Percentiles rank a stretch among this genome's conserved stretches.
Evolutionary conservation across 2,113 vertebrate genomes (phyloP).

Genomic region (Alectura lathami): DNA sequence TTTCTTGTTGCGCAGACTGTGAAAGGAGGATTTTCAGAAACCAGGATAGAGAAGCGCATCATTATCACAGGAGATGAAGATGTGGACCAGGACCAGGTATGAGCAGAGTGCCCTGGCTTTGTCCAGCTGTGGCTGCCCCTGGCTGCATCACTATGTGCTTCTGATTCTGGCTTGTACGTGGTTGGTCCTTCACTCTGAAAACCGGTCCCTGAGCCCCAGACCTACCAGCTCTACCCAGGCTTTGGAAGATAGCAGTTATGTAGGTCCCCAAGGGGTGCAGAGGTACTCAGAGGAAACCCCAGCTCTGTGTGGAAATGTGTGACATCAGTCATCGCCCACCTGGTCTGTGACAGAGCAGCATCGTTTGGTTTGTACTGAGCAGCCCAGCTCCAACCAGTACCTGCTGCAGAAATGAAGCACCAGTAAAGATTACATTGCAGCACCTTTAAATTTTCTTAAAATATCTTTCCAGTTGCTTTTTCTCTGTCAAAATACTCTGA

Average conservation of each 20-base stretch:
- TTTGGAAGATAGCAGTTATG: neutral
- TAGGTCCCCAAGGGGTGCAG: fast-evolving
- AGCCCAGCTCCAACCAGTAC: neutral
- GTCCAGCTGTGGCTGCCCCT: neutral
- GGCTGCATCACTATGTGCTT: neutral
- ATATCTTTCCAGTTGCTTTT: neutral
- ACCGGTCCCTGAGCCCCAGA: neutral
- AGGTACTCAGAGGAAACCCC: neutral
- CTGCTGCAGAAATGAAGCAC: neutral
- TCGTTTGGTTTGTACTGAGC: neutral
- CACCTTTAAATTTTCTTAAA: neutral
- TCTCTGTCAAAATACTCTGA: neutral
- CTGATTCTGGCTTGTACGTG: neutral
- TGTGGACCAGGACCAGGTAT: slow-evolving; percentile 97
- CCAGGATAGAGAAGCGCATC: slow-evolving; percentile 97
- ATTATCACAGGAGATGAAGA: slow-evolving; percentile 98
- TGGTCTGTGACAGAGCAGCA: neutral
- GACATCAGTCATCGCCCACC: neutral
- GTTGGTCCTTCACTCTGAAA: neutral
- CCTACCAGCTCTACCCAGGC: neutral
- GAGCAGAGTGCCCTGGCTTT: neutral
- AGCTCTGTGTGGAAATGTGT: neutral
- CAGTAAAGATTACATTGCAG: neutral
- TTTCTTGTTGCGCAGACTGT: slow-evolving; percentile 83
- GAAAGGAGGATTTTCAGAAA: slow-evolving; percentile 98